Evolutionary conservation across 92 coral and sea anemone species (phyloP), one percentile per base, ranked within the genome.

Genomic region (Bergia sp.): DNA sequence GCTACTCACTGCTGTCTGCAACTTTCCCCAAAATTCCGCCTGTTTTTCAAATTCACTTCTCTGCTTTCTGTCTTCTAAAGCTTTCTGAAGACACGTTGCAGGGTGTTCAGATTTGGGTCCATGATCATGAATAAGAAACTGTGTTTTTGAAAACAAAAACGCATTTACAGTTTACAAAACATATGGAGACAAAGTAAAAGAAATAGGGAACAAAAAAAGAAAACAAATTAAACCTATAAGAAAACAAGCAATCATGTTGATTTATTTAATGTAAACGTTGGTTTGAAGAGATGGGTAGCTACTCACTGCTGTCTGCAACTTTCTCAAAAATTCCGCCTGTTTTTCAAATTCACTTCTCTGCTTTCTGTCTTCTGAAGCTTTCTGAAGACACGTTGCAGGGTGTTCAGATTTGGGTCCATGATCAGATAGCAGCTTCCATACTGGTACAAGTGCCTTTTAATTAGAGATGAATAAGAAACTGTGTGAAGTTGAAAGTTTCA

Each of bases 261-360:
- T 50, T 0, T 50, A 50, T 11, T 9, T 50, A 0, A 50, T 50
- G 0, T 50, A 12, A 50, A 12, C 9, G 58, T 2, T 50, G 15
- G 2, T 12, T 12, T 50, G 58, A 50, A 50, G 1, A 10, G 15
- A 53, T 53, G 12, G 58, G 10, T 53, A 53, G n/a, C 2, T 23
- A 67, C 74, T 67, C 16, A 67, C 74, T 67, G 74, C 37, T 67
- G 74, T 67, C 74, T 36, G 37, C 74, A 67, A 67, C 74, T n/a
- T 67, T 21, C 74, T 37, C 74, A 37, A 67, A 21, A 37, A 67
- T 67, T 67, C 74, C 38, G 74, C 74, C 8, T 67, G 74, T 67
- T 67, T 67, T 67, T 67, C 36, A 67, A 67, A 67, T 67, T 67
- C 37, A 36, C 37, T 13, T 23, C 74, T 67, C 37, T 67, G 29